Evolutionary conservation across 2,888 invertebrate species (phyloP).

Genomic region (Nymphalis polychloros): DNA sequence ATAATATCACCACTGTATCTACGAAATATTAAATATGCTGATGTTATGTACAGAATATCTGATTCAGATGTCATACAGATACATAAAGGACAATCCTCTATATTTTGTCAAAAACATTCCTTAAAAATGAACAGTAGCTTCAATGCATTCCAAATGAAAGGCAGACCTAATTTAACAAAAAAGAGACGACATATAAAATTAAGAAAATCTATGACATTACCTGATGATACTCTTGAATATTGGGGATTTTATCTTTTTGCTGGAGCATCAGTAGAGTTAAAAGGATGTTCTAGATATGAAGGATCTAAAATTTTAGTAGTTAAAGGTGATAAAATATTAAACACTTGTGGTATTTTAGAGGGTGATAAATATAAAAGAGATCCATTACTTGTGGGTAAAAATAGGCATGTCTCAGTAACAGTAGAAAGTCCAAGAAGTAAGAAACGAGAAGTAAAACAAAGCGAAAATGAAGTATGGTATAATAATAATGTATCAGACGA

Average conservation of each 20-base stretch:
- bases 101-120: conserved; percentile 90
- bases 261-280: conserved; percentile 88
- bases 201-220: conserved; percentile 90
- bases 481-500: conserved; percentile 33
- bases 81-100: conserved; percentile 89
- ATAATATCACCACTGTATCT: conserved; percentile 90
- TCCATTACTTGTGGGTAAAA: conserved; percentile 81
- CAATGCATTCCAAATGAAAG: conserved; percentile 88
- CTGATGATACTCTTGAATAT: conserved; percentile 92
- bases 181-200: conserved; percentile 88
- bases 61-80: conserved; percentile 93
- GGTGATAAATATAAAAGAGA: conserved; percentile 85
- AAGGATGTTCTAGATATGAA: conserved; percentile 89
- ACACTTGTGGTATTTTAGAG: conserved; percentile 89
- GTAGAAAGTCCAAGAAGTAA: conserved; percentile 61
- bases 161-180: conserved; percentile 85
- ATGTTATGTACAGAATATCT: conserved; percentile 89
- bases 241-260: conserved; percentile 93
- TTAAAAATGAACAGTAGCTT: conserved; percentile 87
- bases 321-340: conserved; percentile 88
- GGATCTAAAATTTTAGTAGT: conserved; percentile 91
- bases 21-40: conserved; percentile 88
- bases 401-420: conserved; percentile 79
- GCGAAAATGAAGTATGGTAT: conserved; percentile 15
- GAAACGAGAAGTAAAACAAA: conserved; percentile 30